phyloP scores from a whole-genome alignment of 2,888 invertebrate species.

The Leptopilina syphax region DNA sequence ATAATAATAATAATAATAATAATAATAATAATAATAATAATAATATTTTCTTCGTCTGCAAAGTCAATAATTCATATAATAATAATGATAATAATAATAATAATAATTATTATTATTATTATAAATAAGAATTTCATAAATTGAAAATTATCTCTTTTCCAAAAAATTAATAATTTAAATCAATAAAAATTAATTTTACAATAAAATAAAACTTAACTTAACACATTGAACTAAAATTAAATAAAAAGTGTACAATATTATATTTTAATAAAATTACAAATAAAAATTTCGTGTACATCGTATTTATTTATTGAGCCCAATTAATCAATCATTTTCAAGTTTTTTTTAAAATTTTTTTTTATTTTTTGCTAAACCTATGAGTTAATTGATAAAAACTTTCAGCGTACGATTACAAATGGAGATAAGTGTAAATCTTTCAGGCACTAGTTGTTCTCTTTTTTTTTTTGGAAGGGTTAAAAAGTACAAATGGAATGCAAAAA shows the following conservation, averaged over 20 bases:
- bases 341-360: too few species aligned
- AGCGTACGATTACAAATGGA: slow-evolving; percentile 54
- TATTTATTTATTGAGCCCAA: slow-evolving; percentile 56
- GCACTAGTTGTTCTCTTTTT: slow-evolving; percentile 52
- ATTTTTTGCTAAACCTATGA: slow-evolving; percentile 48
- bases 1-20: too few species aligned
- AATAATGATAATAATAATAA: too few species aligned
- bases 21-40: too few species aligned
- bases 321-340: slow-evolving; percentile 48
- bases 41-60: too few species aligned
- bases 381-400: slow-evolving; percentile 55
- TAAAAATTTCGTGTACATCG: slow-evolving; percentile 47
- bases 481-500: slow-evolving; percentile 50
- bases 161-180: too few species aligned
- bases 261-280: background rate
- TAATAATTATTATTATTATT: too few species aligned
- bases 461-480: slow-evolving; percentile 50
- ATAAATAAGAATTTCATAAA: too few species aligned
- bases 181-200: too few species aligned
- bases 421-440: slow-evolving; percentile 52
- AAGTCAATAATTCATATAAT: too few species aligned
- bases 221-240: background rate
- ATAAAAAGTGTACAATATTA: background rate
- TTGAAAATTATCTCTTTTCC: too few species aligned
- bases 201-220: too few species aligned